Evolutionary conservation across 2,888 invertebrate species (phyloP).

Genomic region (Cantharis flavilabris): DNA sequence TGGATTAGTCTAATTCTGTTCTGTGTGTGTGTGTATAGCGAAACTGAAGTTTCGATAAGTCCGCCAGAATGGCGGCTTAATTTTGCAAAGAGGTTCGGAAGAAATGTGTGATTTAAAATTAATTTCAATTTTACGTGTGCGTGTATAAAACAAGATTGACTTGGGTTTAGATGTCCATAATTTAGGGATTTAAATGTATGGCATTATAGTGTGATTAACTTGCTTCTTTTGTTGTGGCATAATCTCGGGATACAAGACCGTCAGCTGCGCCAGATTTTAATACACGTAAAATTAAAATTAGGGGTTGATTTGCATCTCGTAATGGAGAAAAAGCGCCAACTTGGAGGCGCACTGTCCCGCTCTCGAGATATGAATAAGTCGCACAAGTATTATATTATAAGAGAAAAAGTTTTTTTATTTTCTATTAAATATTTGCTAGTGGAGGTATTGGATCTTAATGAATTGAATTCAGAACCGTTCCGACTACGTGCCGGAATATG

Average conservation of each 20-base stretch:
- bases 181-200: constrained; percentile 45
- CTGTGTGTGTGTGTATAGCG: constrained; percentile 7
- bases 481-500: constrained; percentile 37
- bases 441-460: constrained; percentile 40
- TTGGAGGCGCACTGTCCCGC: constrained; percentile 36
- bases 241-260: constrained; percentile 54
- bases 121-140: constrained; percentile 6
- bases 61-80: too few species aligned
- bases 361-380: constrained; percentile 26
- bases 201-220: constrained; percentile 52
- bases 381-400: constrained; percentile 17
- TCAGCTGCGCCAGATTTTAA: constrained; percentile 63
- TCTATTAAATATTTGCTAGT: constrained; percentile 37
- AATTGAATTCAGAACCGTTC: constrained; percentile 40
- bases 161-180: constrained; percentile 38
- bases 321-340: constrained; percentile 59
- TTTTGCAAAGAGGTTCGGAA: not conserved
- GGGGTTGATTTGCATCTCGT: constrained; percentile 63
- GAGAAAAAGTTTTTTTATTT: constrained; percentile 26
- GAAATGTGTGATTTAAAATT: not conserved
- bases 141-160: not conserved
- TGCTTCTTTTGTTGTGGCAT: constrained; percentile 52
- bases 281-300: constrained; percentile 66
- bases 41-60: not conserved
- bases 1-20: constrained; percentile 27